Conservation (phyloP, 1,140 invertebrate genomes). For the Lepidostoma basale region DNA sequence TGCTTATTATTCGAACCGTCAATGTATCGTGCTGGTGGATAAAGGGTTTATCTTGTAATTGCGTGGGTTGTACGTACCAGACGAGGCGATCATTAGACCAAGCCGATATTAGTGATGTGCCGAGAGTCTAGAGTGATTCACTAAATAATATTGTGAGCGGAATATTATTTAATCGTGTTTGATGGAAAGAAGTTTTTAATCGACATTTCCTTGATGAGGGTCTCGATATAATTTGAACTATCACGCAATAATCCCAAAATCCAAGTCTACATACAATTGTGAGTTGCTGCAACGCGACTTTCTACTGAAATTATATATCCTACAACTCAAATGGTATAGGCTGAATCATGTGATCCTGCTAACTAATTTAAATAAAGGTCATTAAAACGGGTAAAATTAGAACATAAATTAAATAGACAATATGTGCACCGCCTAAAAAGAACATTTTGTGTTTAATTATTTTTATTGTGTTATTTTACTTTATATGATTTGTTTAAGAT, state of each 20-base stretch:
- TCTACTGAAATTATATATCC: neutral
- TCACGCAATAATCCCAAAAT: constrained; percentile 3
- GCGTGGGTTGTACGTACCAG: no score
- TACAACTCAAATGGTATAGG: no score
- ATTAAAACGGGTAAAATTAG: no score
- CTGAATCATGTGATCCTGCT: no score
- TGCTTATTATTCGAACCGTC: no score
- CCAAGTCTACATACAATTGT: neutral
- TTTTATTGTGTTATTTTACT: no score
- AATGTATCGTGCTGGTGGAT: no score
- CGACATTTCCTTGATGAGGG: constrained; percentile 25
- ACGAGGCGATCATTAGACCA: neutral
- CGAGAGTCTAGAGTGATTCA: neutral
- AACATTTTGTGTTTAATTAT: no score
- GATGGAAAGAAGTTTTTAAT: constrained; percentile 7
- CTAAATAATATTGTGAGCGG: constrained; percentile 9
- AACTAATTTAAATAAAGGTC: no score
- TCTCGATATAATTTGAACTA: constrained; percentile 9
- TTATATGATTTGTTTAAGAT: no score
- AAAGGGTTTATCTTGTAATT: no score
- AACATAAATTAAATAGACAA: neutral
- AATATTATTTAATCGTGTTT: constrained; percentile 11
- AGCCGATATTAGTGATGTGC: neutral
- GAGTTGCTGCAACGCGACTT: neutral
- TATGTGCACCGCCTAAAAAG: no score